phyloP scores from a whole-genome alignment of 2,797 vertebrate species.

The Streptopelia turtur region DNA sequence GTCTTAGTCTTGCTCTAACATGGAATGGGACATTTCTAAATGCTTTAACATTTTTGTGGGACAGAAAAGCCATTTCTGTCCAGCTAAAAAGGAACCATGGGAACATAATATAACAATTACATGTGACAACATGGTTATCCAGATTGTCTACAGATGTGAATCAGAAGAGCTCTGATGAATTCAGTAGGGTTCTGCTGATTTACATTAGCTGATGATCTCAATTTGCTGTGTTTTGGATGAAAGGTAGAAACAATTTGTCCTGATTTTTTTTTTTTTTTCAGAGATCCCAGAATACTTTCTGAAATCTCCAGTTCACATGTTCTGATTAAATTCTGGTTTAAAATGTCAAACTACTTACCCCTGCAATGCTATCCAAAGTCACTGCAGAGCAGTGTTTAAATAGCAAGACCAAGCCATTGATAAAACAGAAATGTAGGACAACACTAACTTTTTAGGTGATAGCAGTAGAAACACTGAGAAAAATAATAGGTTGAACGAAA shows the following conservation, averaged over 20 bases:
- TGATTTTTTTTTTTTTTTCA: not conserved
- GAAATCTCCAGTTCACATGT: not conserved
- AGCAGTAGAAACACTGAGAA: not conserved
- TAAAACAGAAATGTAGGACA: not conserved
- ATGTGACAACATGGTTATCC: slow-evolving; percentile 16
- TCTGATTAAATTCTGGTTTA: not conserved
- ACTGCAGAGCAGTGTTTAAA: not conserved
- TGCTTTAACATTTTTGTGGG: slow-evolving; percentile 29
- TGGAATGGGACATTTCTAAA: not conserved
- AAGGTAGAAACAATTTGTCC: slow-evolving; percentile 13
- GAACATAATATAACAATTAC: not conserved
- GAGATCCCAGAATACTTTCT: not conserved
- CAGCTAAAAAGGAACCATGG: not conserved
- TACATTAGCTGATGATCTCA: not conserved
- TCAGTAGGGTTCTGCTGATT: not conserved
- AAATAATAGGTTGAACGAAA: not conserved
- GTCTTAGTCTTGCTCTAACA: not conserved
- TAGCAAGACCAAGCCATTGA: not conserved
- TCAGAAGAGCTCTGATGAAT: not conserved
- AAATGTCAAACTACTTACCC: not conserved
- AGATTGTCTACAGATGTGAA: slow-evolving; percentile 50
- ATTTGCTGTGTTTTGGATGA: not conserved
- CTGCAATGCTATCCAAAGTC: not conserved
- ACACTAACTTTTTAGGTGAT: not conserved
- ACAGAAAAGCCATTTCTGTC: slow-evolving; percentile 12